phyloP scores from a whole-genome alignment of 2,797 vertebrate genomes.

The Catamblyrhynchus diadema region DNA sequence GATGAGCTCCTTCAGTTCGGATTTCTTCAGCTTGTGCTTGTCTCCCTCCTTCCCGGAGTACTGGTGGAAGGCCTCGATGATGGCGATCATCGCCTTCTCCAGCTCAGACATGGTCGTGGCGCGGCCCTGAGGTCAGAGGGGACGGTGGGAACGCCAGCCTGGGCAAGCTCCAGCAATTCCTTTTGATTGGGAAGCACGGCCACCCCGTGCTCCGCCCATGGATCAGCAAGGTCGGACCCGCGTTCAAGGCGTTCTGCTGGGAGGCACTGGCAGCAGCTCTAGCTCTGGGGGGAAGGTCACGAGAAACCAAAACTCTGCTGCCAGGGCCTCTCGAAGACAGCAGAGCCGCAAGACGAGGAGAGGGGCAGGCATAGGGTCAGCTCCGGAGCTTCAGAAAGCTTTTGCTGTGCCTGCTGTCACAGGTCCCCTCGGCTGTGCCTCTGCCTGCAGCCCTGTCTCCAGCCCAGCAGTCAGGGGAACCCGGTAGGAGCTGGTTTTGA shows the following conservation, averaged over 20 bases:
- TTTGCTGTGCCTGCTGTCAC: neutral
- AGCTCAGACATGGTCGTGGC: constrained; percentile 78
- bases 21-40: constrained; percentile 87
- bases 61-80: constrained; percentile 82
- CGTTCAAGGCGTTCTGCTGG: neutral
- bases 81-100: constrained; percentile 81
- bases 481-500: neutral
- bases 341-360: fast-evolving
- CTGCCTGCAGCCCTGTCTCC: neutral
- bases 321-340: neutral
- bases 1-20: constrained; percentile 85
- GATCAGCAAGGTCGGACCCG: fast-evolving
- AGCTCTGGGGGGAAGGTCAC: fast-evolving
- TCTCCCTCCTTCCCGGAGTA: constrained; percentile 84
- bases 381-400: neutral
- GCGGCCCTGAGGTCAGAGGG: neutral
- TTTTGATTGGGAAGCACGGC: fast-evolving
- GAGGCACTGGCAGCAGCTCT: neutral
- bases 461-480: neutral
- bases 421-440: fast-evolving
- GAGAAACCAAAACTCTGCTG: neutral
- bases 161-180: neutral
- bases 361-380: neutral
- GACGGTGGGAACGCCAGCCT: fast-evolving
- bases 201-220: fast-evolving